These are phyloP conservation scores for Pseudochromis fuscus DNA, from an alignment of 2,797 vertebrate genomes.

Conservation along the genomic window DNA sequence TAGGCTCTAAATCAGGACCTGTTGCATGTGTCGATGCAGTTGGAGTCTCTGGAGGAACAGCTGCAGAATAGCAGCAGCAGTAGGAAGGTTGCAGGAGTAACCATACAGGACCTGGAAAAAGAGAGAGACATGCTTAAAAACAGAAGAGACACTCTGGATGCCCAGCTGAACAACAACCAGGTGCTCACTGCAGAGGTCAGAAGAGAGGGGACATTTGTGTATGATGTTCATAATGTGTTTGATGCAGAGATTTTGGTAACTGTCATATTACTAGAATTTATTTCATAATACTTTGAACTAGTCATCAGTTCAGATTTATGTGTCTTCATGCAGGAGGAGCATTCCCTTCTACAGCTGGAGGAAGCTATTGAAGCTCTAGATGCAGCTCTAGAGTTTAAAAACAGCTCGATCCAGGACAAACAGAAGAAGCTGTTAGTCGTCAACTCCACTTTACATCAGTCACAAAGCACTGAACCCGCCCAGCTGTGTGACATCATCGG, in stretches of 20 bases:
- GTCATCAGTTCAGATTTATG: not conserved
- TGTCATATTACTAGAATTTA: not conserved
- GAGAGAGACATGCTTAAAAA: constrained; percentile 85
- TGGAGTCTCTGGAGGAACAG: constrained; percentile 88
- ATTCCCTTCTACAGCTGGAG: constrained; percentile 89
- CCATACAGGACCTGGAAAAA: constrained; percentile 80
- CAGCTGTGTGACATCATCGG: constrained; percentile 83
- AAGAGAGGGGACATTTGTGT: not conserved
- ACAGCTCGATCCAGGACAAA: constrained; percentile 85
- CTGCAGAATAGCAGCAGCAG: constrained; percentile 80
- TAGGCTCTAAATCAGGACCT: constrained; percentile 89
- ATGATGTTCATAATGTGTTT: not conserved
- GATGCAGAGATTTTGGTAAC: constrained; percentile 11
- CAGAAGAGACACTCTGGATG: constrained; percentile 85
- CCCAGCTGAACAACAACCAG: constrained; percentile 86
- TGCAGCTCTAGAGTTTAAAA: constrained; percentile 91
- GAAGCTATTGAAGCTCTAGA: constrained; percentile 92
- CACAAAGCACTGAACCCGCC: constrained; percentile 79
- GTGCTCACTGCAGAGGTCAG: constrained; percentile 88
- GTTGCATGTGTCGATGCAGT: constrained; percentile 83
- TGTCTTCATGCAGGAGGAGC: constrained; percentile 86
- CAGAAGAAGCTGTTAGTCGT: constrained; percentile 81
- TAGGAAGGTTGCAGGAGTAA: constrained; percentile 72
- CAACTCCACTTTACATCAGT: constrained; percentile 40
- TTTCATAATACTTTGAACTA: not conserved